Percentiles rank a stretch among this genome's conserved stretches.
phyloP scores from a whole-genome alignment of 2,113 vertebrate species.

The Steatornis caripensis region DNA sequence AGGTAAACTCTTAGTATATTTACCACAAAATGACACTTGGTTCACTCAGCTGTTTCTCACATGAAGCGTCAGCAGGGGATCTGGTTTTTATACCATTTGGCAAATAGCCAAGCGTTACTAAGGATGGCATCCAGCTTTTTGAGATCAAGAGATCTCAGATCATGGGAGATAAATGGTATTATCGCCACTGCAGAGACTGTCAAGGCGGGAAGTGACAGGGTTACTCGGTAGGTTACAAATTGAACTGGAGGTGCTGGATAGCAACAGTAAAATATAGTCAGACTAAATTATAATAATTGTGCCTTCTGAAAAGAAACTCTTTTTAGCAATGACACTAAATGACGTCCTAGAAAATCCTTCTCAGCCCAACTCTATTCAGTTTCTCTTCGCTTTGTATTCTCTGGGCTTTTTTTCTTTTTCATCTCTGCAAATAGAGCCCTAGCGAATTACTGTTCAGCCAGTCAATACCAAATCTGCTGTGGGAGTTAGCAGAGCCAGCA shows the following conservation, averaged over 20 bases:
- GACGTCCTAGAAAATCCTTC: background rate
- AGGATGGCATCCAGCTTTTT: background rate
- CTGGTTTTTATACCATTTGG: background rate
- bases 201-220: background rate
- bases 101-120: background rate
- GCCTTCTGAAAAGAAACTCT: background rate
- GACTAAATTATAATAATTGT: background rate
- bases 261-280: background rate
- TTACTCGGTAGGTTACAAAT: background rate
- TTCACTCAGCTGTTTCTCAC: background rate
- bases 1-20: background rate
- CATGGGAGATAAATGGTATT: background rate
- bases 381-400: background rate
- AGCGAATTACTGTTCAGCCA: background rate
- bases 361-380: background rate
- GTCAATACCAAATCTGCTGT: background rate
- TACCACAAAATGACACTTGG: background rate
- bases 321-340: background rate
- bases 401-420: background rate
- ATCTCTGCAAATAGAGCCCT: background rate
- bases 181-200: background rate
- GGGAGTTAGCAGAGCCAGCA: background rate
- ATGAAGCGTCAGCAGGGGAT: background rate
- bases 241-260: background rate
- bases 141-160: background rate